Evolutionary conservation across 2,888 invertebrate species (phyloP).

Genomic region (Eupithecia tripunctaria): DNA sequence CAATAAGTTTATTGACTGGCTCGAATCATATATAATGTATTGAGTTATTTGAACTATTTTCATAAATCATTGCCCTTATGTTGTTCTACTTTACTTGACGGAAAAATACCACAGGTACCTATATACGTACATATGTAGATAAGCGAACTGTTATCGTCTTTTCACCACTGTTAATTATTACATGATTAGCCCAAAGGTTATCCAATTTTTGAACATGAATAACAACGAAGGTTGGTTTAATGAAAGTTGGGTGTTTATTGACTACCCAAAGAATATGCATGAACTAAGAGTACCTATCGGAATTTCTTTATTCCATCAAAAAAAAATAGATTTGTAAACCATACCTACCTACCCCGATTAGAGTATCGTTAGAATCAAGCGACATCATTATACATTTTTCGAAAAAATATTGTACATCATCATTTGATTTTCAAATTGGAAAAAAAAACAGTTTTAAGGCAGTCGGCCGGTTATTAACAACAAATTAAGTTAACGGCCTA

Average conservation of each 20-base stretch:
- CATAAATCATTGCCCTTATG: neutral
- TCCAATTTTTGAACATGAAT: neutral
- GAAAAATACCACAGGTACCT: neutral
- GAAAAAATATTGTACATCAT: too few species aligned
- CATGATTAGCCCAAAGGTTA: slow-evolving; percentile 6
- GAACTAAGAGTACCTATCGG: too few species aligned
- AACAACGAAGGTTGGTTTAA: neutral
- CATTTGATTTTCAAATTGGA: too few species aligned
- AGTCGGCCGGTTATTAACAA: too few species aligned
- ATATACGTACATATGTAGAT: neutral
- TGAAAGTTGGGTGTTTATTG: neutral
- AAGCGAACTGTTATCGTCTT: neutral
- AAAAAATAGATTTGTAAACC: too few species aligned
- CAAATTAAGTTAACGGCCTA: too few species aligned
- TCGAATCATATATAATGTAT: neutral
- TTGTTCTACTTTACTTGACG: neutral
- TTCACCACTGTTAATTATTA: neutral
- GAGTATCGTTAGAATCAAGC: too few species aligned
- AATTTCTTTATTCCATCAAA: too few species aligned
- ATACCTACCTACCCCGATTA: too few species aligned
- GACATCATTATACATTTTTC: too few species aligned
- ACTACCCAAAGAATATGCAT: too few species aligned
- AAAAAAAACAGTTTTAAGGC: too few species aligned
- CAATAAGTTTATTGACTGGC: neutral
- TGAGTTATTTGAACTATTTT: neutral